Percentiles rank a stretch among this genome's conserved stretches.
Evolutionary conservation across 2,888 invertebrate species (phyloP).

Genomic region (Cabera pusaria): DNA sequence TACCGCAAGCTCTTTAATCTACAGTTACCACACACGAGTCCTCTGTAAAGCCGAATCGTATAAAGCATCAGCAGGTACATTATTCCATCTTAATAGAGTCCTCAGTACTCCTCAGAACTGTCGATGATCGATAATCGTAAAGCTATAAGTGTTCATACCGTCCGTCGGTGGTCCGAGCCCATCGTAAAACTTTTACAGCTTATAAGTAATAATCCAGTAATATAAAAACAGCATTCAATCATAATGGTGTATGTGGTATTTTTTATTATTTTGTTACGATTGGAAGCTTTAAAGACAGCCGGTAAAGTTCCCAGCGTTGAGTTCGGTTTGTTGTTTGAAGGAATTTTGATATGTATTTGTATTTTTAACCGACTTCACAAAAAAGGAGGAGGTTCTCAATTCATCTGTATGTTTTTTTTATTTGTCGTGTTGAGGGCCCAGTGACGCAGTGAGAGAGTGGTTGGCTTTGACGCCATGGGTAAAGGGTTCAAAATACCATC

Average conservation of each 20-base stretch:
- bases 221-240: conserved; percentile 51
- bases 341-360: no score
- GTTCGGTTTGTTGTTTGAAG: no score
- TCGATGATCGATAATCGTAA: conserved; percentile 15
- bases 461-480: no score
- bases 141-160: conserved; percentile 19
- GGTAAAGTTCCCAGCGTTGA: conserved; percentile 5
- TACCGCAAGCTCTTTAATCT: no score
- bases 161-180: conserved; percentile 44
- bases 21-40: no score
- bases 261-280: conserved; percentile 46
- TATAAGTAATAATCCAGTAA: conserved; percentile 47
- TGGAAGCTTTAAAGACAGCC: conserved; percentile 34
- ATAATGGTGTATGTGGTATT: conserved; percentile 40
- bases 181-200: conserved; percentile 53
- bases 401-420: no score
- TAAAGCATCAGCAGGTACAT: conserved; percentile 1
- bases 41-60: conserved; percentile 1
- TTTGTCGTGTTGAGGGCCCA: no score
- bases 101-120: conserved; percentile 20
- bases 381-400: no score
- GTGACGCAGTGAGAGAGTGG: no score
- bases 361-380: no score
- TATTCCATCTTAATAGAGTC: conserved; percentile 4
- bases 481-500: no score